These are phyloP conservation scores for Parnassius smintheus DNA, from an alignment of 2,888 invertebrate genomes.

Conservation along the genomic window DNA sequence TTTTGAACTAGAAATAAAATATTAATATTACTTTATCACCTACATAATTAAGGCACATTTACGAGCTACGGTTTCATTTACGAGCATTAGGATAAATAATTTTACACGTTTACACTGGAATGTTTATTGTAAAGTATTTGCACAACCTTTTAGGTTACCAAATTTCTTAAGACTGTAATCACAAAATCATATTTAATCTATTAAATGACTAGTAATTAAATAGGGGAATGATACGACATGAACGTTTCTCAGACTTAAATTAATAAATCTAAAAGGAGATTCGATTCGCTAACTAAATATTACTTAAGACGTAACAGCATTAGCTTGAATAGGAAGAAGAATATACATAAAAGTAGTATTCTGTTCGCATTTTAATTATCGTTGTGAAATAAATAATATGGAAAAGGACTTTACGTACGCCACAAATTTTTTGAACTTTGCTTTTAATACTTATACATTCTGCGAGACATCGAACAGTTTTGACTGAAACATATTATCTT, in stretches of 20 bases:
- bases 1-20: constrained; percentile 10
- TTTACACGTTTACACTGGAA: constrained; percentile 20
- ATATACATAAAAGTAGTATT: too few relatives aligned
- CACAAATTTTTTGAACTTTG: too few relatives aligned
- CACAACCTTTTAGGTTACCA: constrained; percentile 41
- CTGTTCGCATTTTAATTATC: too few relatives aligned
- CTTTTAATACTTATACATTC: too few relatives aligned
- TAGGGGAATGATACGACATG: constrained; percentile 16
- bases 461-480: too few relatives aligned
- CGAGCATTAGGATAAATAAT: constrained; percentile 2
- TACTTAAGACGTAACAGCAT: constrained; percentile 4
- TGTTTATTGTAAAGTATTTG: constrained; percentile 28
- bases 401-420: too few relatives aligned
- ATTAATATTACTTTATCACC: constrained; percentile 1
- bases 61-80: background rate
- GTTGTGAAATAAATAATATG: too few relatives aligned
- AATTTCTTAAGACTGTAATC: constrained; percentile 31
- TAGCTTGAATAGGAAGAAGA: too few relatives aligned
- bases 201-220: constrained; percentile 48
- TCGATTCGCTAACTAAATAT: constrained; percentile 8
- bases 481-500: too few relatives aligned
- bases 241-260: constrained; percentile 2
- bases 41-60: background rate
- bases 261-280: constrained; percentile 17
- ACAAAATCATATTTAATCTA: constrained; percentile 38